Conservation (phyloP, 2,113 vertebrate species). For the Seriola quinqueradiata region DNA sequence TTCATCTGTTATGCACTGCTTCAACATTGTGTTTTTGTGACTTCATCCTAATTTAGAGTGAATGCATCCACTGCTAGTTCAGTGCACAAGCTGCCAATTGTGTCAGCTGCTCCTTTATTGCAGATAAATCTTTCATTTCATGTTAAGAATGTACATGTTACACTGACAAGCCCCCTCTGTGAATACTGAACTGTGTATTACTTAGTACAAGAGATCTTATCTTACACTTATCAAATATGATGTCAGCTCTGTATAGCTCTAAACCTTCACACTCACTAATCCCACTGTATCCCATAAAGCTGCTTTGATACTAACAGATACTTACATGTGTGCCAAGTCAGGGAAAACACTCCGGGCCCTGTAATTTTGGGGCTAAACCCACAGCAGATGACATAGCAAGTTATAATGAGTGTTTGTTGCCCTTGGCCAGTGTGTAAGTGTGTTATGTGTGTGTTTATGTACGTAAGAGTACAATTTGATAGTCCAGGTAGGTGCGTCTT, state of each 20-base stretch:
- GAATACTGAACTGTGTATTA: constrained; percentile 38
- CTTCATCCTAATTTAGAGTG: neutral
- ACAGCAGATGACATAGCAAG: constrained; percentile 71
- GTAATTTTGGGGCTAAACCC: constrained; percentile 77
- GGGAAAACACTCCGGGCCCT: constrained; percentile 75
- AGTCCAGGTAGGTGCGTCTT: constrained; percentile 66
- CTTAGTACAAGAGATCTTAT: constrained; percentile 63
- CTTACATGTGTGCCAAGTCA: constrained; percentile 77
- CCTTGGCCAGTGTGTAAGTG: constrained; percentile 50
- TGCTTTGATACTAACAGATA: constrained; percentile 77
- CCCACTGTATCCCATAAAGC: constrained; percentile 73
- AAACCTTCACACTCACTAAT: constrained; percentile 75
- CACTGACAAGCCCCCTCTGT: constrained; percentile 31
- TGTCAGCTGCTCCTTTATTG: neutral
- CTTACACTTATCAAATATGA: constrained; percentile 64
- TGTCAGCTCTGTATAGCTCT: constrained; percentile 54
- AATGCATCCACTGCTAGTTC: neutral
- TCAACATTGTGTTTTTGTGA: neutral
- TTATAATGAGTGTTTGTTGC: constrained; percentile 81
- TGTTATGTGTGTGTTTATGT: constrained; percentile 51
- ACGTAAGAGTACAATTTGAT: constrained; percentile 48
- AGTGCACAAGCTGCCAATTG: neutral
- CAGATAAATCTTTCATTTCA: constrained; percentile 22
- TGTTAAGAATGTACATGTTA: constrained; percentile 19
- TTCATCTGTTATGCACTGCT: neutral